Conservation (phyloP, 2,888 invertebrate genomes). For the Mesorhabditis belari region DNA sequence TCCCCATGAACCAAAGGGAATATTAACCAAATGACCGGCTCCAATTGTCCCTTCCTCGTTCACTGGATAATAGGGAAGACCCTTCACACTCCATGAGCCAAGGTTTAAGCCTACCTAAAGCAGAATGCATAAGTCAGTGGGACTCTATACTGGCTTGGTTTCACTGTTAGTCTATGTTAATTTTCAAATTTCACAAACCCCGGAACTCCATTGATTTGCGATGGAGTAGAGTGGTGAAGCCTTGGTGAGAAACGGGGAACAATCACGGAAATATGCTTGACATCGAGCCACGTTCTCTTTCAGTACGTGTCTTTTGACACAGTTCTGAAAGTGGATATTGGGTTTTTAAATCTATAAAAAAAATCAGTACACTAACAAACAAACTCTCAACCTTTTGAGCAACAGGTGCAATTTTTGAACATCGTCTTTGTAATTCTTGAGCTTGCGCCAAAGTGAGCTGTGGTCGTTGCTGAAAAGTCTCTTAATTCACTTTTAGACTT, state of each 20-base stretch:
- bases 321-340: neutral
- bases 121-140: neutral
- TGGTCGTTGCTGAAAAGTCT: neutral
- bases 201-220: neutral
- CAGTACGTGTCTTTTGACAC: neutral
- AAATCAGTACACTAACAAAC: too few species aligned
- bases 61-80: conserved; percentile 41
- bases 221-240: neutral
- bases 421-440: neutral
- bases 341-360: neutral
- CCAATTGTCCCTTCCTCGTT: conserved; percentile 43
- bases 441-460: neutral
- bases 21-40: conserved; percentile 26
- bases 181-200: neutral
- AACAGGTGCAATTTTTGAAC: neutral
- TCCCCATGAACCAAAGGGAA: conserved; percentile 41
- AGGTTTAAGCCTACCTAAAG: neutral
- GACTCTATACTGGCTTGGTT: neutral
- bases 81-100: conserved; percentile 33
- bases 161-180: neutral
- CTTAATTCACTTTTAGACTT: too few species aligned
- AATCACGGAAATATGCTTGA: neutral
- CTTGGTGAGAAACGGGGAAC: neutral
- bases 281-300: neutral
- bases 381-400: neutral